A percentile compares a stretch with the other conserved stretches of the same genome.
Evolutionary conservation across 2,797 vertebrate genomes (phyloP).

Genomic region (Platalea minor): DNA sequence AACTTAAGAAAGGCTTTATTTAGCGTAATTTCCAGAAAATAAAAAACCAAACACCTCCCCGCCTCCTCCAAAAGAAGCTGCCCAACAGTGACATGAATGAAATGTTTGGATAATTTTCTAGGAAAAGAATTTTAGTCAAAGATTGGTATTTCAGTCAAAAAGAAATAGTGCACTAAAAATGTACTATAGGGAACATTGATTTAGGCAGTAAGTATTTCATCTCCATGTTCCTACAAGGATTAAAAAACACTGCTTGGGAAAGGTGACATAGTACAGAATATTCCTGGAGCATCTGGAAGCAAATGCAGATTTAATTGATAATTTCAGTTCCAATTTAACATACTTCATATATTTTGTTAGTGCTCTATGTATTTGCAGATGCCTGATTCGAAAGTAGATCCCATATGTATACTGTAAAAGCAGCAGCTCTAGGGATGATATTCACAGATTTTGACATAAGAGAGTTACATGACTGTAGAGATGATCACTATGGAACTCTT

Average conservation of each 20-base stretch:
- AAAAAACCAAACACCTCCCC: neutral
- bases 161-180: neutral
- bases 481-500: neutral
- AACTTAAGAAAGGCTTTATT: neutral
- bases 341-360: neutral
- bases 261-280: neutral
- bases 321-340: neutral
- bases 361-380: neutral
- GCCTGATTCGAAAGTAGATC: neutral
- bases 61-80: neutral
- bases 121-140: neutral
- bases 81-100: neutral
- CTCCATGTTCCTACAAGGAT: neutral
- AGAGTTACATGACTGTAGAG: neutral
- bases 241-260: neutral
- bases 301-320: neutral
- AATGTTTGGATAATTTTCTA: neutral
- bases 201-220: neutral
- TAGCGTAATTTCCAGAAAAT: neutral
- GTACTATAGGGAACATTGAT: neutral
- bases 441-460: neutral
- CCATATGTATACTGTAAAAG: neutral
- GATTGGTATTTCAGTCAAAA: neutral
- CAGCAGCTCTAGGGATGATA: neutral
- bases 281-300: neutral